A percentile compares a stretch with the other conserved stretches of the same genome.
Evolutionary conservation across 2,888 invertebrate species (phyloP).

Genomic region (Caenorhabditis angaria): DNA sequence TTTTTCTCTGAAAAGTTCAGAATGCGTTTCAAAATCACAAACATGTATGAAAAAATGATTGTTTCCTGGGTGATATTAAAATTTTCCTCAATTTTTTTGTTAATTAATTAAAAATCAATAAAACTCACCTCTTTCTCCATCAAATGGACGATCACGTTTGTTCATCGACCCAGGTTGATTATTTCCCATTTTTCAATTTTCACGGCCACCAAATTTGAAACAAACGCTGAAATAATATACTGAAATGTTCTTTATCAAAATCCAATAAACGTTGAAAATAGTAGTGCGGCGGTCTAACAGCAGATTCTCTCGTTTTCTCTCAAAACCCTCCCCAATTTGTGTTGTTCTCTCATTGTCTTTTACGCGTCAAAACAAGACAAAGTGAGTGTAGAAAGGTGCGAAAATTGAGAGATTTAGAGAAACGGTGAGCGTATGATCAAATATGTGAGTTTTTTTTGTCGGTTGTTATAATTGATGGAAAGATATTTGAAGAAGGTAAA

Average conservation of each 20-base stretch:
- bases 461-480: neutral
- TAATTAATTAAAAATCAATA: too few species aligned
- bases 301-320: neutral
- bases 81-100: too few species aligned
- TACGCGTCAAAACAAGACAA: slow-evolving; percentile 11
- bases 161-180: slow-evolving; percentile 66
- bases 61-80: too few species aligned
- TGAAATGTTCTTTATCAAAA: neutral
- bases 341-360: neutral
- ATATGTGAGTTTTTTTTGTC: slow-evolving; percentile 12
- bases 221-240: neutral
- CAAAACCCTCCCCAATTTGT: neutral
- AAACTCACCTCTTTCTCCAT: slow-evolving; percentile 34
- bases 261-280: neutral
- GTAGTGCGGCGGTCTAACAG: neutral
- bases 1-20: too few species aligned
- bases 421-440: neutral
- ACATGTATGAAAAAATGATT: too few species aligned
- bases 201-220: neutral
- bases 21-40: too few species aligned
- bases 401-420: slow-evolving; percentile 3
- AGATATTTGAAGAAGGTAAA: too few species aligned
- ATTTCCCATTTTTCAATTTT: slow-evolving; percentile 62
- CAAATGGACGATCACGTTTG: slow-evolving; percentile 68
- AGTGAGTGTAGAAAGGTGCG: neutral